phyloP scores from a whole-genome alignment of 2,888 invertebrate genomes.

The Pantelozetes paolii region DNA sequence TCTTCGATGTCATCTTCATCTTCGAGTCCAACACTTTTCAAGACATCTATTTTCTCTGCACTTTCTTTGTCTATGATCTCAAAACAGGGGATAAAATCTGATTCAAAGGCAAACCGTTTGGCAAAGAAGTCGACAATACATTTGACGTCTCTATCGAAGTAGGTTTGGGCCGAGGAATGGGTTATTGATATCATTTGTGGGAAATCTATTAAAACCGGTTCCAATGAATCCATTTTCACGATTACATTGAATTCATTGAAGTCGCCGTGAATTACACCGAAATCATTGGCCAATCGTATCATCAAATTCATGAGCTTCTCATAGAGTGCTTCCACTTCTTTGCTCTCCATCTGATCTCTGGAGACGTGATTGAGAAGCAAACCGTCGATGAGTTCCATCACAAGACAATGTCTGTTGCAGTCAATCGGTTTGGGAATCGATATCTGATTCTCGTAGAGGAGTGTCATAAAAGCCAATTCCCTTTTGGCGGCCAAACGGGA shows the following conservation, averaged over 20 bases:
- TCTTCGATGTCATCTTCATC: neutral
- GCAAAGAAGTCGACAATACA: conserved; percentile 88
- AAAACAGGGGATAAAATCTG: conserved; percentile 39
- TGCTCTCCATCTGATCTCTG: neutral
- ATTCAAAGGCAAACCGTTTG: conserved; percentile 77
- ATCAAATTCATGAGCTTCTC: conserved; percentile 91
- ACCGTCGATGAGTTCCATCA: conserved; percentile 87
- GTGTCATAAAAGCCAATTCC: conserved; percentile 94
- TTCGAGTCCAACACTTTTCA: neutral
- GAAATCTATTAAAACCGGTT: conserved; percentile 89
- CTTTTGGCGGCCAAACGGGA: conserved; percentile 93
- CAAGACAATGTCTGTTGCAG: conserved; percentile 85
- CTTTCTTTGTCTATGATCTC: conserved; percentile 28
- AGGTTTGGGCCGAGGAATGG: conserved; percentile 54
- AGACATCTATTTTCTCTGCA: neutral
- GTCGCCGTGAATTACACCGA: conserved; percentile 95
- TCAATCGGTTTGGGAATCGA: conserved; percentile 93
- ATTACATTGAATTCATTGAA: conserved; percentile 99
- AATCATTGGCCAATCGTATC: conserved; percentile 76
- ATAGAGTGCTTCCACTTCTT: conserved; percentile 65
- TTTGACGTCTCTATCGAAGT: conserved; percentile 89
- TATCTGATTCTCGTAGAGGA: conserved; percentile 76
- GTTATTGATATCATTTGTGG: conserved; percentile 74
- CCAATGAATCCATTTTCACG: conserved; percentile 63
- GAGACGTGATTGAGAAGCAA: conserved; percentile 35